Percentiles rank a stretch among this genome's conserved stretches.
Conservation (phyloP, 1,140 invertebrate genomes). For the Diachasmimorpha longicaudata region DNA sequence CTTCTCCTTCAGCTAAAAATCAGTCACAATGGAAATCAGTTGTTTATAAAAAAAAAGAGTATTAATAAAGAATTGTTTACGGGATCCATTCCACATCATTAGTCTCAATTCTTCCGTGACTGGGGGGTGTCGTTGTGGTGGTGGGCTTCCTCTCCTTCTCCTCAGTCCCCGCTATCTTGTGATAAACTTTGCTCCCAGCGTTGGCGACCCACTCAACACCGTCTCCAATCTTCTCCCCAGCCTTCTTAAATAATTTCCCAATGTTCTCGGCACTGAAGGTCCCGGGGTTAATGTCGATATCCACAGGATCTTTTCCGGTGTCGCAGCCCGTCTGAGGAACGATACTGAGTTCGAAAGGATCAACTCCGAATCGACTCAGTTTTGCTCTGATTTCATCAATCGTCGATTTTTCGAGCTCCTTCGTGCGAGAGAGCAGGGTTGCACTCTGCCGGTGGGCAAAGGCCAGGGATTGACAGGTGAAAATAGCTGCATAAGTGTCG, state of each 20-base stretch:
- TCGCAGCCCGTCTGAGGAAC: conserved; percentile 75
- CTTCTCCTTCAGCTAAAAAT: not conserved
- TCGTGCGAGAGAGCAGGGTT: conserved; percentile 76
- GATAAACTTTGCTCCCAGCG: conserved; percentile 65
- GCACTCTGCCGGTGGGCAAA: conserved; percentile 78
- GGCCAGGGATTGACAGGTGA: conserved; percentile 78
- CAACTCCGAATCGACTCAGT: conserved; percentile 68
- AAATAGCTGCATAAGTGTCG: conserved; percentile 75
- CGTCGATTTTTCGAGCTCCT: conserved; percentile 71
- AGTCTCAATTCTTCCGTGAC: conserved; percentile 42
- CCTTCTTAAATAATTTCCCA: conserved; percentile 73
- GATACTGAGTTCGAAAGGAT: conserved; percentile 77
- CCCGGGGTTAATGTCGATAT: conserved; percentile 76
- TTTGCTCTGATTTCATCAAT: conserved; percentile 73
- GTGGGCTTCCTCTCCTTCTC: conserved; percentile 34
- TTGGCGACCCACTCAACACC: conserved; percentile 66
- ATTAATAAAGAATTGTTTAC: conserved; percentile 25
- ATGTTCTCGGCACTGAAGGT: conserved; percentile 77
- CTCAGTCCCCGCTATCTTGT: conserved; percentile 57
- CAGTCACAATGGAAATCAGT: not conserved
- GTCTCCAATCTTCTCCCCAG: conserved; percentile 74
- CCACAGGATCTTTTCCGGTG: conserved; percentile 66
- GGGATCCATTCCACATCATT: conserved; percentile 62
- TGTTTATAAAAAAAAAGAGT: too few relatives aligned
- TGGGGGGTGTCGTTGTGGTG: not conserved